Conservation (phyloP, 2,113 vertebrate species). For the Psittacula cyanocephala region DNA sequence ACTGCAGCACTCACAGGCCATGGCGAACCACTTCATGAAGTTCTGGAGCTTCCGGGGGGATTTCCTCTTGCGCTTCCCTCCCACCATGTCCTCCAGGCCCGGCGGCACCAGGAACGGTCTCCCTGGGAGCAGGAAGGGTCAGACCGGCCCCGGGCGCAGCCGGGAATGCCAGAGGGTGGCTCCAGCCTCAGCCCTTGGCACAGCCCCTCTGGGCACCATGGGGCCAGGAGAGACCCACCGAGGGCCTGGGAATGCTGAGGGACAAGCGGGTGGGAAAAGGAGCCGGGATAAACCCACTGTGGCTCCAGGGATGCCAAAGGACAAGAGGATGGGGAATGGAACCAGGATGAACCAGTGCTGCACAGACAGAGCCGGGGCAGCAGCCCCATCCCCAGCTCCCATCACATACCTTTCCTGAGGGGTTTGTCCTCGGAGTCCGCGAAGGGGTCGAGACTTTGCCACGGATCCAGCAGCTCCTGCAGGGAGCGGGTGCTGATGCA, state of each 20-base stretch:
- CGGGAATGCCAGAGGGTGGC: background rate
- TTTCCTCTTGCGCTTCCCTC: constrained; percentile 84
- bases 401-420: constrained; percentile 78
- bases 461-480: constrained; percentile 77
- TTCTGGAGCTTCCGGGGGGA: constrained; percentile 70
- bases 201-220: background rate
- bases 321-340: background rate
- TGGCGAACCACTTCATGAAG: constrained; percentile 84
- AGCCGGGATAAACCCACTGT: background rate
- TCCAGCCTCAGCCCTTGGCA: background rate
- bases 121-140: constrained; percentile 55
- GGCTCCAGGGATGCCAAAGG: background rate
- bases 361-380: too few species aligned
- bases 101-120: constrained; percentile 80
- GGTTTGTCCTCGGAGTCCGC: constrained; percentile 72
- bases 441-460: constrained; percentile 85
- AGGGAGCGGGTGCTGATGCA: background rate
- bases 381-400: background rate
- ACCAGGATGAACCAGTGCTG: background rate
- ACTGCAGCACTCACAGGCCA: constrained; percentile 74
- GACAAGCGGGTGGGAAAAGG: background rate
- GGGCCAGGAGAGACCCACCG: fast-evolving
- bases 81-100: constrained; percentile 65
- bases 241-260: background rate
- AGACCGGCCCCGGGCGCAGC: fast-evolving